Evolutionary conservation across 2,888 invertebrate species (phyloP), one percentile per base, ranked within the genome.

Genomic region (Ctena decussata): DNA sequence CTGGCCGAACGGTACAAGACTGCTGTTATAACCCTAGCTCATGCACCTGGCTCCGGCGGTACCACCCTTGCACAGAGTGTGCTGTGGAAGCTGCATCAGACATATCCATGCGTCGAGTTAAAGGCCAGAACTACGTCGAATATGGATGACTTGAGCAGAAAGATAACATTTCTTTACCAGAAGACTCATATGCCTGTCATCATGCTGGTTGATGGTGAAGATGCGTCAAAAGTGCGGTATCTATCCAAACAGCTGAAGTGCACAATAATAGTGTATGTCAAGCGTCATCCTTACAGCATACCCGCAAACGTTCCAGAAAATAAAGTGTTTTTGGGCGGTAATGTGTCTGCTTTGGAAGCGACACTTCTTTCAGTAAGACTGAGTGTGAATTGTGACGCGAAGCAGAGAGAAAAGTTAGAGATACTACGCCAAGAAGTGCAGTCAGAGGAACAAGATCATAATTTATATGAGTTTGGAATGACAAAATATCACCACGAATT

Each of bases 11-110:
- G 18, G 18, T 85, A 70, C 75, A 90, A 77, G 74, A 65, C 86
- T 11, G 78, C 70, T 1, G 39, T 82, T 12, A 77, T 91, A 41
- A 84, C 82, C 2, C 32, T 91, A 2, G 76, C 71, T 15, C 91
- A 91, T 74, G 86, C 91, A 0, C 91, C 91, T 21, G 91, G 91
- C 15, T 80, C 87, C 15, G 91, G 91, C 27, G 91, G 91, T 21
- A 89, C 91, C 32, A 91, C 90, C 15, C 53, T 90, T 41, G 86
- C 89, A 27, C 91, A 91, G 70, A 70, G 85, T 65, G 79, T 89
- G 24, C 46, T 90, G 15, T 91, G 90, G 89, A 84, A 89, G 24
- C 71, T 90, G 11, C 84, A 77, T 1, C 41, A 60, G 18, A 73
- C 27, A 41, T 32, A 80, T 21, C 90, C 91, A 32, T 90, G 89